Base-by-base conservation (phyloP, 2,888 invertebrate genomes). In the Abrostola triplasia region DNA sequence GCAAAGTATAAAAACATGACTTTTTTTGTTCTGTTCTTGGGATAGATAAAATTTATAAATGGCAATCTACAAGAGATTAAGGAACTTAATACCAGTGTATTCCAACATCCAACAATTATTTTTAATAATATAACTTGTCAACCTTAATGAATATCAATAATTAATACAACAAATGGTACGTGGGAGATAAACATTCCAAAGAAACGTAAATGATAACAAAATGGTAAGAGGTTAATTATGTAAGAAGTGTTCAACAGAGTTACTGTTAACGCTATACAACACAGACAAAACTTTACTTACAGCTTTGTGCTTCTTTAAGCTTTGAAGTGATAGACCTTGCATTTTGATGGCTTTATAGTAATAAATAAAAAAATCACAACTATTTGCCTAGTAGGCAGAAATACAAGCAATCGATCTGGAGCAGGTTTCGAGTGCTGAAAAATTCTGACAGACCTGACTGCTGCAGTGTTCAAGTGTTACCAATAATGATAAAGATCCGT, bases 221-320 rank as follows among this genome's bases (percentile, higher is more conserved):
- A 82, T 81, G 68, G 41, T 47, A 59, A 55, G 73, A 92, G 93
- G 93, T 93, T 93, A 92, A 87, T 93, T 93, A 94, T 93, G 90
- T 93, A 94, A 93, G 92, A 85, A 79, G 71, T 81, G 64, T 75
- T 78, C 64, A 84, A 64, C 58, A 59, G 63, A 75, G 62, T 69
- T 75, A 77, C 71, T 81, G 51, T 62, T 41, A 47, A 72, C 63
- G 62, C 59, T 51, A 41, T 61, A 61, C 64, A 68, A 76, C 56
- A 57, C 69, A 58, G 48, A 61, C 10, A 35, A 59, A 36, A 48
- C 53, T 57, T 64, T 83, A 95, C 97, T 96, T 95, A 97, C 98
- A 83, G 98, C 96, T 80, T 97, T 97, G 89, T 98, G 97, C 89
- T 96, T 97, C 88, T 96, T 97, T 70, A 98, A 89, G 83, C 97